These are phyloP conservation scores for Tenualosa ilisha DNA, from an alignment of 2,797 vertebrate genomes.

Conservation along the genomic window DNA sequence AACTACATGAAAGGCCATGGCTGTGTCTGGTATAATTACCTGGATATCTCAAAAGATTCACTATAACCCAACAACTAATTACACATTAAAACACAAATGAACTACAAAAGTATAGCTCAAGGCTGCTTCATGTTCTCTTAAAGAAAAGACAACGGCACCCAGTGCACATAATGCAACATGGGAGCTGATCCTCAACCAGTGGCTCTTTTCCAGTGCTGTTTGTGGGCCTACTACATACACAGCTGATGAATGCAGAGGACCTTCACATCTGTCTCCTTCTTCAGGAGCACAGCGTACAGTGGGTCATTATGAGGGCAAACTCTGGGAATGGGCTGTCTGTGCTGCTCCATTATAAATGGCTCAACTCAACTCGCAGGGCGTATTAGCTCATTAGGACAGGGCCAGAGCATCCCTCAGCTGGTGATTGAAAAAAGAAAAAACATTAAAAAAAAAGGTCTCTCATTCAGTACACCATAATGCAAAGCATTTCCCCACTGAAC, in stretches of 20 bases:
- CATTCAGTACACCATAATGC: constrained; percentile 36
- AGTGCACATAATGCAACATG: not conserved
- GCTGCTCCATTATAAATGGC: constrained; percentile 46
- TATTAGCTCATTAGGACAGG: constrained; percentile 45
- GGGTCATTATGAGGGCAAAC: constrained; percentile 31
- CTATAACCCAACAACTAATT: not conserved
- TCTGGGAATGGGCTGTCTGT: constrained; percentile 34
- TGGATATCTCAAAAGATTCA: not conserved
- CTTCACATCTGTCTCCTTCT: constrained; percentile 6
- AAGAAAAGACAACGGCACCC: not conserved
- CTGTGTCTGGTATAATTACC: not conserved
- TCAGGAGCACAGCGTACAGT: constrained; percentile 10
- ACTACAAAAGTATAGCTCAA: not conserved
- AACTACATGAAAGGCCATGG: not conserved
- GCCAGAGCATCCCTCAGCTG: constrained; percentile 38
- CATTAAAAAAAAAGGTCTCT: constrained; percentile 23
- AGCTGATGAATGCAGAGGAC: not conserved
- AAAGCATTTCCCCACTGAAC: constrained; percentile 29
- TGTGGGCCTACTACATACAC: not conserved
- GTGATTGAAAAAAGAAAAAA: constrained; percentile 37
- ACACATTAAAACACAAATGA: not conserved
- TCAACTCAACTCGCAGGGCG: constrained; percentile 37
- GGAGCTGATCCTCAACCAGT: not conserved
- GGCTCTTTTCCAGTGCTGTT: not conserved
- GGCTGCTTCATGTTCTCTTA: not conserved